Evolutionary conservation across 2,888 invertebrate species (phyloP), one percentile per base, ranked within the genome.

Genomic region (Volucella bombylans): DNA sequence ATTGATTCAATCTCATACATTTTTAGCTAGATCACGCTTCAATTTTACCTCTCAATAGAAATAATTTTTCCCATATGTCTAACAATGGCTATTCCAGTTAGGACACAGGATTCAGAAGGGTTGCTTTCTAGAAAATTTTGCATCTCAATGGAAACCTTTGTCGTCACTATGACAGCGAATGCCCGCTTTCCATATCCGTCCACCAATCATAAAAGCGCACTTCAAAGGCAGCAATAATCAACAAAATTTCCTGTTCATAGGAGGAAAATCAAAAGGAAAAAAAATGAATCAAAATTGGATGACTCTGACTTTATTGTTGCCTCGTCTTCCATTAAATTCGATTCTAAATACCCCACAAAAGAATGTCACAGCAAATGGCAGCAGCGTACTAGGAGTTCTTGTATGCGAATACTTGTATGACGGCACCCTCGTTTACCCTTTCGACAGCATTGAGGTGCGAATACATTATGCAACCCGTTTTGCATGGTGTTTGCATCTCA

Each of bases 321-420:
- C 61, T 43, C 41, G 61, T 54, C 59, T 73, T 50, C 68, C 38
- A 82, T 78, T 82, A 68, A 72, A 78, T 73, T 68, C 78, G 62
- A 72, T 68, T 78, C 82, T 73, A 73, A 82, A 79, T 55, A 73
- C 78, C 57, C 55, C 64, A 82, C 82, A 78, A 82, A 82, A 82
- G 78, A 78, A 82, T 79, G 72, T 82, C 79, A 72, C 73, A 79
- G 72, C 47, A 38, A 61, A 76, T 68, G 67, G 67, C 54, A 69
- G 23, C 23, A 23, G 23, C 23, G 4, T 23, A 23, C 23, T 23
- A 3, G 23, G 23, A 23, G 23, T 23, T 23, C 4, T 23, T 23
- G 23, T 23, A 23, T 23, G 23, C 23, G 23, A 23, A 23, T 23
- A 23, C 23, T 23, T 65, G 69, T 54, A 71, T 61, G 57, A 15